Percentiles rank a stretch among this genome's conserved stretches.
Evolutionary conservation across 2,797 vertebrate species (phyloP).

Genomic region (Tapera naevia): DNA sequence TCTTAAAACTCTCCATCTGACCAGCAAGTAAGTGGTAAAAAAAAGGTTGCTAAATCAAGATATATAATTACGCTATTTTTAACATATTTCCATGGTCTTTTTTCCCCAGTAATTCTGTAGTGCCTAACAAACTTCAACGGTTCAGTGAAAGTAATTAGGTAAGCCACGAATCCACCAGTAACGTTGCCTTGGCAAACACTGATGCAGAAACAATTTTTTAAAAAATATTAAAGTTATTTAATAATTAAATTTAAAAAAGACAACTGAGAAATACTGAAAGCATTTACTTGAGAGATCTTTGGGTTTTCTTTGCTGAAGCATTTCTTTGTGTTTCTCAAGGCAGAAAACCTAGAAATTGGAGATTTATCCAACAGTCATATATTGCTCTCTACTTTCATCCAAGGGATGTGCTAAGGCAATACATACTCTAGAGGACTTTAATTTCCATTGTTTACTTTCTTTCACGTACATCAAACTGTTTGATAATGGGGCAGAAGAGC

Average conservation of each 20-base stretch:
- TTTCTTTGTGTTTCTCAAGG: not conserved
- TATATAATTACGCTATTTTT: not conserved
- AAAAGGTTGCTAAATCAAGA: not conserved
- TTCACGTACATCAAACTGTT: not conserved
- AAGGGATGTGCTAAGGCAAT: not conserved
- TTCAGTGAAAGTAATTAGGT: not conserved
- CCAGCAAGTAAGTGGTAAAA: not conserved
- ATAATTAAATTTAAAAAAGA: not conserved
- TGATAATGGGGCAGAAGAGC: not conserved
- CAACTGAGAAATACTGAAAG: not conserved
- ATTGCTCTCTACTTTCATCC: not conserved
- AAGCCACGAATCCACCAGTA: not conserved
- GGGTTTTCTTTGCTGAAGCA: not conserved
- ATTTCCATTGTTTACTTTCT: conserved; percentile 20
- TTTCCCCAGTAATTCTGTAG: not conserved
- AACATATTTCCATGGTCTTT: not conserved
- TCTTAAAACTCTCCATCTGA: not conserved
- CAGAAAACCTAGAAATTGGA: not conserved
- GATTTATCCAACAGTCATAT: not conserved
- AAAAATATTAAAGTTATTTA: not conserved
- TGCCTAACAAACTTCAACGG: not conserved
- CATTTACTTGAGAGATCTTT: not conserved
- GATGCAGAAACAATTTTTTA: not conserved
- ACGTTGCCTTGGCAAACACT: not conserved
- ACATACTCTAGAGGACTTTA: not conserved